A percentile compares a stretch with the other conserved stretches of the same genome.
Evolutionary conservation across 2,888 invertebrate species (phyloP).

Genomic region (Drosophila meridionalis): DNA sequence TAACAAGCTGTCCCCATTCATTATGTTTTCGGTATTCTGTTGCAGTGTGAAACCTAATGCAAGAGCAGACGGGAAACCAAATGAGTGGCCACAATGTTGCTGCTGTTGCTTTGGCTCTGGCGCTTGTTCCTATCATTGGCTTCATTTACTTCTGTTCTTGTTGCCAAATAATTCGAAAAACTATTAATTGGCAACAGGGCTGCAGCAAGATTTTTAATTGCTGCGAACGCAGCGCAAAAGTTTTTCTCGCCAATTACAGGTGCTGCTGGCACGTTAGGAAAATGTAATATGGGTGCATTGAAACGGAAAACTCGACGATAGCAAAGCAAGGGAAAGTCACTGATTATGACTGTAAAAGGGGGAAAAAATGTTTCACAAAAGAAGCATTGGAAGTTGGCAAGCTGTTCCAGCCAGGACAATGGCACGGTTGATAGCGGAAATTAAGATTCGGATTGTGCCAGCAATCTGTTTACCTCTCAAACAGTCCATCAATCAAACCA

Average conservation of each 20-base stretch:
- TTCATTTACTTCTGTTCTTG: slow-evolving; percentile 31
- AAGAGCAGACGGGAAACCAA: slow-evolving; percentile 14
- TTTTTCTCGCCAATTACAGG: slow-evolving; percentile 31
- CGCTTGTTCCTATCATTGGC: slow-evolving; percentile 19
- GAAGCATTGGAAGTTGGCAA: not conserved
- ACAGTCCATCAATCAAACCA: slow-evolving; percentile 45
- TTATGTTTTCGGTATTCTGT: not conserved
- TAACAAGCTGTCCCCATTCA: not conserved
- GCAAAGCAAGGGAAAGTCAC: slow-evolving; percentile 18
- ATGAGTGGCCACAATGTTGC: slow-evolving; percentile 23
- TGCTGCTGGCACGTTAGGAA: slow-evolving; percentile 44
- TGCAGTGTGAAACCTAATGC: slow-evolving; percentile 8
- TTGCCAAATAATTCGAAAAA: slow-evolving; percentile 56
- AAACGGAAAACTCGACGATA: slow-evolving; percentile 58
- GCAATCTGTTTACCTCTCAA: slow-evolving; percentile 23
- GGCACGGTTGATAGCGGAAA: not conserved
- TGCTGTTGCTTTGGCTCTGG: not conserved
- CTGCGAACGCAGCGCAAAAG: slow-evolving; percentile 59
- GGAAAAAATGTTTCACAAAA: not conserved
- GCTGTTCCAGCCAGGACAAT: not conserved
- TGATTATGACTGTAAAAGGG: slow-evolving; percentile 26
- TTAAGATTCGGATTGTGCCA: slow-evolving; percentile 20
- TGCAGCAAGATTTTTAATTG: slow-evolving; percentile 61
- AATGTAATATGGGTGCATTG: slow-evolving; percentile 62
- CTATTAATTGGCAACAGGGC: slow-evolving; percentile 71